Evolutionary conservation across 2,113 vertebrate species (phyloP).

Genomic region (Cephalopterus ornatus): DNA sequence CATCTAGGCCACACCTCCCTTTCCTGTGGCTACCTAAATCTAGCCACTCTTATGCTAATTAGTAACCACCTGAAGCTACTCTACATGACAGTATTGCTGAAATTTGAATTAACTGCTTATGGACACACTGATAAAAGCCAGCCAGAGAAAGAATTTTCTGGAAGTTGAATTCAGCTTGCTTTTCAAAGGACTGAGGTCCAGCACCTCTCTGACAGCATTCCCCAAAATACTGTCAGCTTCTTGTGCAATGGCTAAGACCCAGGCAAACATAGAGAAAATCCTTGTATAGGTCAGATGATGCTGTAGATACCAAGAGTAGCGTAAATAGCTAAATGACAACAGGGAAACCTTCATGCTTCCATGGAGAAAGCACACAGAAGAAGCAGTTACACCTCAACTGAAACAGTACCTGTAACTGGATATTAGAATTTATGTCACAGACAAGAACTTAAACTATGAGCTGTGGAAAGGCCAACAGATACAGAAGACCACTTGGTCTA

Average conservation of each 20-base stretch:
- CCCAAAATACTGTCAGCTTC: not conserved
- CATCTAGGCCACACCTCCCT: not conserved
- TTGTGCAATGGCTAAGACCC: not conserved
- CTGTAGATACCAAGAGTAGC: not conserved
- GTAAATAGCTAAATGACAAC: not conserved
- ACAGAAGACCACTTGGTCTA: not conserved
- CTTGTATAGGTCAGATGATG: too few species aligned
- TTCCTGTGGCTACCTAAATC: not conserved
- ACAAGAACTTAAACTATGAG: not conserved
- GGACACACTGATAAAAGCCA: not conserved
- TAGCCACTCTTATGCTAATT: not conserved
- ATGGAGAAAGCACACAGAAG: not conserved
- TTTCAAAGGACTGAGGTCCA: not conserved
- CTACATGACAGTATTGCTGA: not conserved
- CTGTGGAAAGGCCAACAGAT: not conserved
- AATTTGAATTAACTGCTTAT: not conserved
- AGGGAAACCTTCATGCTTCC: not conserved
- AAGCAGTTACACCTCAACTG: not conserved
- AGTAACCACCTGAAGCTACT: not conserved
- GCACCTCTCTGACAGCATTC: not conserved
- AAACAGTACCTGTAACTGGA: not conserved
- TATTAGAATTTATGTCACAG: not conserved
- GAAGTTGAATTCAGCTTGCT: not conserved
- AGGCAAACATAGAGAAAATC: not conserved
- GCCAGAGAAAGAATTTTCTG: not conserved